Percentiles rank a stretch among this genome's conserved stretches.
These are phyloP conservation scores for Celastrina argiolus DNA, from an alignment of 2,888 invertebrate genomes.

Conservation along the genomic window DNA sequence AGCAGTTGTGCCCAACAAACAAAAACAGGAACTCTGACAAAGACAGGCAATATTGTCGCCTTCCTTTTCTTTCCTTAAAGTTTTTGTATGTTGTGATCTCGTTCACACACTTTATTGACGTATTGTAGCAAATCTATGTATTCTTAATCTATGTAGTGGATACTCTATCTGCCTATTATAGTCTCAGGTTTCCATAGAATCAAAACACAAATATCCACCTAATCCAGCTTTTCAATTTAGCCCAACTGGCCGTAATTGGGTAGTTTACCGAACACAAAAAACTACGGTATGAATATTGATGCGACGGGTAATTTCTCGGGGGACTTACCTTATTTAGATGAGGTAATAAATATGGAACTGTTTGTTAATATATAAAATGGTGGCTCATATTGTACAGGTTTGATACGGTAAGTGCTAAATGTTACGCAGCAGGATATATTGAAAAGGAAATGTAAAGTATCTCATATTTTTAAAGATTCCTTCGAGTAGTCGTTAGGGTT, in stretches of 20 bases:
- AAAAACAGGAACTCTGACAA: no score
- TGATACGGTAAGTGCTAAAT: not conserved
- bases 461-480: no score
- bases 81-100: no score
- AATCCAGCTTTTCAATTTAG: not conserved
- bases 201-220: not conserved
- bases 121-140: no score
- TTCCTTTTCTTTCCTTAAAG: no score
- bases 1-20: no score
- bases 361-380: constrained; percentile 5
- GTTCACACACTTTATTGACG: no score
- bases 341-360: not conserved
- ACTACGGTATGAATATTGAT: constrained; percentile 2
- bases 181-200: no score
- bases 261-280: not conserved
- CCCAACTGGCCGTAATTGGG: not conserved
- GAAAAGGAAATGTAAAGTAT: not conserved
- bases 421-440: not conserved
- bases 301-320: constrained; percentile 1
- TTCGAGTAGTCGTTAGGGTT: no score
- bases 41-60: no score
- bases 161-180: no score
- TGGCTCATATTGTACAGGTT: not conserved
- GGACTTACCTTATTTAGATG: constrained; percentile 12
- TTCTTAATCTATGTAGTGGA: no score